Conservation (phyloP, 2,888 invertebrate genomes). For the Villa cingulata region DNA sequence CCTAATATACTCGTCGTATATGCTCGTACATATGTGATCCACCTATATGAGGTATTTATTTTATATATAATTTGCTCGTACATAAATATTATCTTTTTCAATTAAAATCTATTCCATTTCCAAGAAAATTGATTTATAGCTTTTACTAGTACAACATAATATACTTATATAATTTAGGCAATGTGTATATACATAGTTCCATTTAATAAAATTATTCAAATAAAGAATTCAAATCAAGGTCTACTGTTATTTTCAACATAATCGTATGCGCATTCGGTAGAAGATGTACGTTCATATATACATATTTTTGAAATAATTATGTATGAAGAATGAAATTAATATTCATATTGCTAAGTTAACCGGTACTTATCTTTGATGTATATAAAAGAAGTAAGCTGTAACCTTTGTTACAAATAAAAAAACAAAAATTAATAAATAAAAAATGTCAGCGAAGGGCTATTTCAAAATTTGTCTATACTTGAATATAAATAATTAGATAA, state of each 20-base stretch:
- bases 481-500: conserved; percentile 10
- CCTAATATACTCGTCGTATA: too few relatives aligned
- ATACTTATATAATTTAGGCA: too few relatives aligned
- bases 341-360: background rate
- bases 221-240: background rate
- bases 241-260: background rate
- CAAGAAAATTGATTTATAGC: conserved; percentile 9
- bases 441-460: too few relatives aligned
- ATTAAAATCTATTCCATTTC: conserved; percentile 9
- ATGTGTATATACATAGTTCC: too few relatives aligned
- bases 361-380: background rate
- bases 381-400: background rate
- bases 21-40: too few relatives aligned
- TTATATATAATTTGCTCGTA: too few relatives aligned
- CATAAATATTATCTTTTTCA: too few relatives aligned
- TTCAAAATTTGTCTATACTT: background rate
- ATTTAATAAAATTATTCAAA: conserved; percentile 7
- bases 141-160: too few relatives aligned
- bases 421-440: too few relatives aligned
- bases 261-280: background rate
- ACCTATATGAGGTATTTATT: too few relatives aligned
- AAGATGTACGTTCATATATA: background rate
- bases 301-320: conserved; percentile 1
- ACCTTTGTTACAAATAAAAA: background rate
- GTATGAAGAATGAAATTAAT: background rate